phyloP scores from a whole-genome alignment of 1,140 invertebrate genomes.

The Anoplolepis gracilipes region DNA sequence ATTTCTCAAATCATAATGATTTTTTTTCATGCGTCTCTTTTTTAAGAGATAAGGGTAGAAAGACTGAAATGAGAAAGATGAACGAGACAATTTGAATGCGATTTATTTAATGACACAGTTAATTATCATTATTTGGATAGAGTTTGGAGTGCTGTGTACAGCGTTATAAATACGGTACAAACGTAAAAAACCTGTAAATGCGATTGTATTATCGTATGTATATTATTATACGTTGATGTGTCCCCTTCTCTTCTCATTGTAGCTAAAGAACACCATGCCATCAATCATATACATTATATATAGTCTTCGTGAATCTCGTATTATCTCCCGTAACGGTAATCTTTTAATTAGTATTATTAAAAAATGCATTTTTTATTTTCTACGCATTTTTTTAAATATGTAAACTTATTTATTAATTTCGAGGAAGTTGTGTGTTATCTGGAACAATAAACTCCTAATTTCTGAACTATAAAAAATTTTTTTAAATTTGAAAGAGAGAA shows the following conservation, averaged over 20 bases:
- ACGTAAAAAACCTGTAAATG: slow-evolving; percentile 83
- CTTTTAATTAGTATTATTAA: slow-evolving; percentile 33
- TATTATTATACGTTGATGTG: slow-evolving; percentile 65
- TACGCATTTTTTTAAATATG: not conserved
- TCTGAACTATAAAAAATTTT: not conserved
- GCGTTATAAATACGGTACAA: slow-evolving; percentile 83
- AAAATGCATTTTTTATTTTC: not conserved
- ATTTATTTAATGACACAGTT: slow-evolving; percentile 81
- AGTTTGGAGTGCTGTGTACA: slow-evolving; percentile 76
- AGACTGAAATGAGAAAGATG: not conserved
- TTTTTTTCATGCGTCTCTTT: not conserved
- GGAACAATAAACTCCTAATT: not conserved
- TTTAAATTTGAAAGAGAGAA: not conserved
- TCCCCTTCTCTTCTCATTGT: slow-evolving; percentile 49
- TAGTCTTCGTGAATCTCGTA: slow-evolving; percentile 57
- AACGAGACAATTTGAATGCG: slow-evolving; percentile 64
- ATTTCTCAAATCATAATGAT: not conserved
- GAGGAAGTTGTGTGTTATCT: not conserved
- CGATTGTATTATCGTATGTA: slow-evolving; percentile 75
- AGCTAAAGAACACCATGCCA: slow-evolving; percentile 55
- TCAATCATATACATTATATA: slow-evolving; percentile 74
- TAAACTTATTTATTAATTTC: not conserved
- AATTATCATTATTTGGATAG: slow-evolving; percentile 78
- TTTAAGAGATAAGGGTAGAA: not conserved
- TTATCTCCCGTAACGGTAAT: slow-evolving; percentile 49